Evolutionary conservation across 1,140 invertebrate species (phyloP).

Genomic region (Laodelphax striatellus): DNA sequence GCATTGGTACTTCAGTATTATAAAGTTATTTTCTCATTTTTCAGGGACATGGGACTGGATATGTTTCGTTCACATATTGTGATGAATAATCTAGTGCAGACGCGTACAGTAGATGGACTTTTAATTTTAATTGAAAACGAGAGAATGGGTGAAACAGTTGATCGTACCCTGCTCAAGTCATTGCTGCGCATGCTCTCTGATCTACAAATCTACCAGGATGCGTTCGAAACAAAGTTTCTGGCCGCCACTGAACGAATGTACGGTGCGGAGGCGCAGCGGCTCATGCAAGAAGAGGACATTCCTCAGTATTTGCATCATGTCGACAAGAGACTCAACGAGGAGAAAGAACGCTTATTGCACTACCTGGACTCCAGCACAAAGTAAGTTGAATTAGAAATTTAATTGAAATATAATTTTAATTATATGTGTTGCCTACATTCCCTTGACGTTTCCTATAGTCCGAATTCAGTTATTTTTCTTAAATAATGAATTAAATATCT

Average conservation of each 20-base stretch:
- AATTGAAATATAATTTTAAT: too few species aligned
- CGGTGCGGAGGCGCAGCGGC: slow-evolving; percentile 78
- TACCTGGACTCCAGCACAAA: slow-evolving; percentile 91
- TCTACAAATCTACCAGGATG: slow-evolving; percentile 90
- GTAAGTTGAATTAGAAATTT: slow-evolving; percentile 34
- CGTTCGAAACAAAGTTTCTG: slow-evolving; percentile 90
- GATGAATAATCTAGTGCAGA: slow-evolving; percentile 80
- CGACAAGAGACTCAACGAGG: slow-evolving; percentile 87
- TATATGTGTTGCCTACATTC: too few species aligned
- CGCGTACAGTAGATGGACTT: slow-evolving; percentile 87
- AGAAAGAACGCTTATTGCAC: slow-evolving; percentile 85
- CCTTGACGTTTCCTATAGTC: too few species aligned
- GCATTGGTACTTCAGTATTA: too few species aligned
- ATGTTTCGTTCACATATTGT: slow-evolving; percentile 90
- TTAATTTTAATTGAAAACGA: slow-evolving; percentile 90
- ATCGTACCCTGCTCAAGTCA: slow-evolving; percentile 87
- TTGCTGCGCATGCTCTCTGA: slow-evolving; percentile 94
- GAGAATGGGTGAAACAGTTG: slow-evolving; percentile 85
- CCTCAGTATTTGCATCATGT: slow-evolving; percentile 91
- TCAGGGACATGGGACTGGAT: slow-evolving; percentile 93
- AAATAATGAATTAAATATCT: too few species aligned
- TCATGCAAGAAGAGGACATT: slow-evolving; percentile 89
- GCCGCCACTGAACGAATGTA: slow-evolving; percentile 86
- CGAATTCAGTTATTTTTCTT: too few species aligned
- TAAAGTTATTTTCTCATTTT: slow-evolving; percentile 6